Evolutionary conservation across 2,888 invertebrate species (phyloP), one percentile per base, ranked within the genome.

Genomic region (Seladonia tumulorum): DNA sequence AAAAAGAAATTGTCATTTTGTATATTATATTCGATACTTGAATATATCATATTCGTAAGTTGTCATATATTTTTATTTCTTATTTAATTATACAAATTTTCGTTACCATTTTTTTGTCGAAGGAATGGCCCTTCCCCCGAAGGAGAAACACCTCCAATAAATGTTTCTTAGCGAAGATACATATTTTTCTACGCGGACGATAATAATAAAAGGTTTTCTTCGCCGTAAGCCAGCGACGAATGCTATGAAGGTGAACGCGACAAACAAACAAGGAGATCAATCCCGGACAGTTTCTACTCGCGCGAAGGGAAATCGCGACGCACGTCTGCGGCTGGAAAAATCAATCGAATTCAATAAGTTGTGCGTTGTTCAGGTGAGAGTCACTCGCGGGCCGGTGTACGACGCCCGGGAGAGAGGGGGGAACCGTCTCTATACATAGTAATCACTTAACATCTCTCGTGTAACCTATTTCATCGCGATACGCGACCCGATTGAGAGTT

Each of bases 401-500:
- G 5, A 70, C 39, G 39, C 8, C 47, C 39, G 18, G 10, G 12
- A 14, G 70, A n/a, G n/a, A 2, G 25, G 10, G 18, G 14, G 70
- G n/a, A n/a, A 42, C 14, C n/a, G 22, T 42, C 42, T 45, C 71
- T 68, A 18, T 22, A 29, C 63, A 70, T 25, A 71, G 49, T 71
- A 78, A 78, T 78, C 71, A 16, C 29, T 78, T 71, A 78, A 42
- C 57, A 53, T 49, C 57, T 42, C 57, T 42, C 25, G 53, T 29
- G 53, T 71, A 73, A 73, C 79, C 42, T 47, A 49, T 73, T 79
- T 79, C 25, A 42, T 42, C 78, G 42, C 78, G 78, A 78, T 81
- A 76, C 82, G 68, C 68, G 78, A 53, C 76, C 60, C 47, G 76
- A 81, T 76, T 71, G 73, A 73, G 73, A 70, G 71, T 57, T 78